A percentile compares a stretch with the other conserved stretches of the same genome.
Conservation (phyloP, 2,888 invertebrate genomes). For the Psococerastis gibbosa region DNA sequence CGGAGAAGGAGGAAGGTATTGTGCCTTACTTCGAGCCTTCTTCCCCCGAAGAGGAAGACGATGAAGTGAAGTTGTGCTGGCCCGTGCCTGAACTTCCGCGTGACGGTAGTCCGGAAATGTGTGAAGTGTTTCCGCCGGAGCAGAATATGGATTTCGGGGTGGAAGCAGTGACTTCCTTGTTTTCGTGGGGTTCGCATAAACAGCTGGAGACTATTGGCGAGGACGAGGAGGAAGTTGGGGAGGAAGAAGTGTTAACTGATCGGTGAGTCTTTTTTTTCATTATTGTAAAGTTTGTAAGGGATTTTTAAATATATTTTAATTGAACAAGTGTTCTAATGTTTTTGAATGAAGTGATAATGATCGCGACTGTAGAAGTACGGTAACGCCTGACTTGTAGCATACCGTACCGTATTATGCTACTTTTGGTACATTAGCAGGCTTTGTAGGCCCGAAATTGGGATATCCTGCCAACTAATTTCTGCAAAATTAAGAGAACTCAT, state of each 20-base stretch:
- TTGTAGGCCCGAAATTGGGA: no score
- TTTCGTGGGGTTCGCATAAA: slow-evolving; percentile 35
- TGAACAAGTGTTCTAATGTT: no score
- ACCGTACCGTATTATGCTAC: no score
- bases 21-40: neutral
- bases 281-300: no score
- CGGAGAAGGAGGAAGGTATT: slow-evolving; percentile 12
- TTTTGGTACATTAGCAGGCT: no score
- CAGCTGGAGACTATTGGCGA: slow-evolving; percentile 52
- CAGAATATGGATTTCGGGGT: slow-evolving; percentile 13
- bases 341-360: no score
- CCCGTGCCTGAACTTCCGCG: neutral
- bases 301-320: no score
- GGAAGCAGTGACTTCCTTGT: slow-evolving; percentile 16
- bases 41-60: slow-evolving; percentile 6
- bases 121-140: slow-evolving; percentile 18
- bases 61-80: slow-evolving; percentile 5
- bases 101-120: slow-evolving; percentile 15
- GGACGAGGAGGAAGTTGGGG: slow-evolving; percentile 35
- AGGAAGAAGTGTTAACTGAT: neutral
- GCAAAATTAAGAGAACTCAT: no score
- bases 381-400: no score
- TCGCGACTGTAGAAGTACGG: no score
- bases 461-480: no score
- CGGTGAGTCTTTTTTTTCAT: neutral